Base-by-base conservation (phyloP, 2,888 invertebrate species). In the Torymus tubicola region DNA sequence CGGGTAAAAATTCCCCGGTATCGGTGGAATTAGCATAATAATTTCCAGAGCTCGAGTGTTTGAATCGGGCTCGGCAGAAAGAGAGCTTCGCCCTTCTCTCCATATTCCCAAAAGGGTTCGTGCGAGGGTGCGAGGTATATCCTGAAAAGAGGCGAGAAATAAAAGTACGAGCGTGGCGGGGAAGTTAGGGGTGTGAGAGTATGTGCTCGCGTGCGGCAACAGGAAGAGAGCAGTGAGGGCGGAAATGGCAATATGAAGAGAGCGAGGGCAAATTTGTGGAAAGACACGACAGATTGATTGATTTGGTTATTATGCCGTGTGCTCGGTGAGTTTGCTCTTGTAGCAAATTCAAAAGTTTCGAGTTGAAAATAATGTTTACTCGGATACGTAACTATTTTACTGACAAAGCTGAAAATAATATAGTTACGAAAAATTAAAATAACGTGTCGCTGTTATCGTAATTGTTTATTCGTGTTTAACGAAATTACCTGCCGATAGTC, bases 11-110 rank as follows among this genome's bases (percentile, higher is more conserved):
- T 65, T 78, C 60, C 13, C 57, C 65, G 67, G 57, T 72, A 78
- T 78, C 42, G 78, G 67, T 53, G 53, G 55, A 72, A 78, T 72
- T 78, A 78, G 60, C 78, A 78, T 78, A 78, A 78, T 78, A 72
- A 78, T 78, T 78, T 78, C 60, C 72, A 65, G 24, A 52, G 13
- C 69, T 65, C 14, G 55, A 50, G 16, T 76, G 52, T 68, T 67
- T 14, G 53, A 72, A 72, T 72, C 21, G 21, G 42, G 61, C n/a
- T 11, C 21, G 21, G 21, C 21, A 52, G 16, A 57, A 42, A 8
- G 21, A 18, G 60, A 61, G 58, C 61, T 60, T 42, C 42, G 8
- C 42, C 10, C 10, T 8, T 42, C 10, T 8, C 31, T n/a, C 42
- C 55, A n/a, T 58, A 58, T 70, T 50, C 42, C 64, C 70, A 71